Evolutionary conservation across 1,140 invertebrate species (phyloP).

Genomic region (Lamellibrachia luymesi): DNA sequence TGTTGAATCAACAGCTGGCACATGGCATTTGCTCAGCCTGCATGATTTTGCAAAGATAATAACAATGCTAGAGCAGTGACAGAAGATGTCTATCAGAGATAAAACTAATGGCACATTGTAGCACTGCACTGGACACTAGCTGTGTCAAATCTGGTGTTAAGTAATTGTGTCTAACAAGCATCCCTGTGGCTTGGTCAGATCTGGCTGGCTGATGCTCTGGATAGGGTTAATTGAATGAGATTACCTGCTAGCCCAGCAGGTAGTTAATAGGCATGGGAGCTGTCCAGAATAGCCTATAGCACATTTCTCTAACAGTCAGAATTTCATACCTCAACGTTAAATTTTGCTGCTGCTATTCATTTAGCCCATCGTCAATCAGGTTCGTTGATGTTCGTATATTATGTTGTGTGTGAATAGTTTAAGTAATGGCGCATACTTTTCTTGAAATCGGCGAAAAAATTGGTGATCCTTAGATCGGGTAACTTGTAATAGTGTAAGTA

Average conservation of each 20-base stretch:
- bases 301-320: neutral
- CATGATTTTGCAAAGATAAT: neutral
- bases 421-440: neutral
- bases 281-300: neutral
- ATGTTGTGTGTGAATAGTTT: neutral
- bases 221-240: neutral
- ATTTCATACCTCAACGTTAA: neutral
- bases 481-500: neutral
- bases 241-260: neutral
- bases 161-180: neutral
- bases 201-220: neutral
- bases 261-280: neutral
- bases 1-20: neutral
- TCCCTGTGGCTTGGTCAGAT: neutral
- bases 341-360: neutral
- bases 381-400: neutral
- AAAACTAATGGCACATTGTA: neutral
- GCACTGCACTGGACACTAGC: neutral
- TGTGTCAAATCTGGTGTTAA: neutral
- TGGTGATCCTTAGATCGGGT: neutral
- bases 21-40: neutral
- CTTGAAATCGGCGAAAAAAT: neutral
- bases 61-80: neutral
- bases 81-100: neutral
- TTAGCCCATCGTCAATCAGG: neutral